Evolutionary conservation across 1,140 invertebrate genomes (phyloP).

Genomic region (Anastrepha ludens): DNA sequence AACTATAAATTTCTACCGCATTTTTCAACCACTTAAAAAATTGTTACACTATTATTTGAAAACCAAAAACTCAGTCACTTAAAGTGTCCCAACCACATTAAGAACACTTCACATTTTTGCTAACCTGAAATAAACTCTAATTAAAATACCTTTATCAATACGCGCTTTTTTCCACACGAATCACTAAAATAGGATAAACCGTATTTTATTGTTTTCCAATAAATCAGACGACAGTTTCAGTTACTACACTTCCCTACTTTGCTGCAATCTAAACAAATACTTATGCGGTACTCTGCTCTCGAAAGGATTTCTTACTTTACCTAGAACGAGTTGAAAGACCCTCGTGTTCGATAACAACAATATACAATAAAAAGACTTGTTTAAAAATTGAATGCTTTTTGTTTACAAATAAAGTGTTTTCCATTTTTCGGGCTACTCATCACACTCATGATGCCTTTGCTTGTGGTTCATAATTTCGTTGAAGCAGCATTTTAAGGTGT

Average conservation of each 20-base stretch:
- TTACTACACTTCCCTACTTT: background rate
- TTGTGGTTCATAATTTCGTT: background rate
- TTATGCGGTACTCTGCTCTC: background rate
- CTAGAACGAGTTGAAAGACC: conserved; percentile 13
- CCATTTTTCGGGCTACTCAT: background rate
- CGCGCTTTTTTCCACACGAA: too few species aligned
- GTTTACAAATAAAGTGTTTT: conserved; percentile 50
- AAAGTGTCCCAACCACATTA: too few species aligned
- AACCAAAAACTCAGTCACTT: too few species aligned
- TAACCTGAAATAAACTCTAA: too few species aligned
- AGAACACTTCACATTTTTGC: too few species aligned
- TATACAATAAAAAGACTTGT: conserved; percentile 18
- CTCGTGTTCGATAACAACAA: background rate
- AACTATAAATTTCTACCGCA: too few species aligned
- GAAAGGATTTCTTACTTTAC: background rate
- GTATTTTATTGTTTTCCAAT: background rate
- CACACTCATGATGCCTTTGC: background rate
- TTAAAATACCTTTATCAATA: too few species aligned
- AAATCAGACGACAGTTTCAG: background rate
- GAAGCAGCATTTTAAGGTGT: conserved; percentile 51
- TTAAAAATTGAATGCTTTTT: conserved; percentile 42
- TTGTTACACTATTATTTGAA: too few species aligned
- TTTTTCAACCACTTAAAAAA: too few species aligned
- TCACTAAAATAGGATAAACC: too few species aligned
- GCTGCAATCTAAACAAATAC: background rate